Conservation (phyloP, 2,888 invertebrate species). For the Hypercompe scribonia region DNA sequence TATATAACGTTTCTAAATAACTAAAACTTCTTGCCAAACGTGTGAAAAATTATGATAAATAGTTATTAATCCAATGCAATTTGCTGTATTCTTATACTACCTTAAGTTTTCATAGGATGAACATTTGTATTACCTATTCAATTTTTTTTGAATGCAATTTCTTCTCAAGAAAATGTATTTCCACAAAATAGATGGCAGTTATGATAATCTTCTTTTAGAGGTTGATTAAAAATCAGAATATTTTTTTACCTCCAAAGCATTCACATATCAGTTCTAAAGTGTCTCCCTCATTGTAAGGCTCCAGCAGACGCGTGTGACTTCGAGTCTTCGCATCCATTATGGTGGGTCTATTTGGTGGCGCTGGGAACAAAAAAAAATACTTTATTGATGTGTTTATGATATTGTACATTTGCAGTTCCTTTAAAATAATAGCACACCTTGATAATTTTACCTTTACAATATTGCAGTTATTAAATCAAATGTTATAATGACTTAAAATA, state of each 20-base stretch:
- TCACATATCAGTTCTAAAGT: constrained; percentile 93
- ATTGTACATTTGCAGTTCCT: background rate
- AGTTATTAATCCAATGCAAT: too few species aligned
- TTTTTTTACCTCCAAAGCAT: constrained; percentile 89
- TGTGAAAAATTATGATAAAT: too few species aligned
- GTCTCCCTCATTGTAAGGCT: constrained; percentile 94
- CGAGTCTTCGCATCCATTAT: constrained; percentile 92
- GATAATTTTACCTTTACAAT: too few species aligned
- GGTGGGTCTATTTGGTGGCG: constrained; percentile 92
- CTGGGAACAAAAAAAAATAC: constrained; percentile 84
- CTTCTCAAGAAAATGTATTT: background rate
- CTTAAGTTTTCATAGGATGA: background rate
- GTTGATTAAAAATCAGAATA: background rate
- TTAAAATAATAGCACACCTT: too few species aligned
- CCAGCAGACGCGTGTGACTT: constrained; percentile 90
- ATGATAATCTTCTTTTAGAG: background rate
- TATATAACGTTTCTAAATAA: too few species aligned
- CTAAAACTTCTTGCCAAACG: too few species aligned
- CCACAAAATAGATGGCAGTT: background rate
- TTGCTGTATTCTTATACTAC: too few species aligned
- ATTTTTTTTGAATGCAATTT: background rate
- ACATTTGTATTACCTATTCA: background rate
- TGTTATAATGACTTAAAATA: too few species aligned
- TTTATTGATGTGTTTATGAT: too few species aligned
- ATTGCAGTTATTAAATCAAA: too few species aligned